Percentiles rank a stretch among this genome's conserved stretches.
Conservation (phyloP, 2,888 invertebrate genomes). For the Asteroscopus sphinx region DNA sequence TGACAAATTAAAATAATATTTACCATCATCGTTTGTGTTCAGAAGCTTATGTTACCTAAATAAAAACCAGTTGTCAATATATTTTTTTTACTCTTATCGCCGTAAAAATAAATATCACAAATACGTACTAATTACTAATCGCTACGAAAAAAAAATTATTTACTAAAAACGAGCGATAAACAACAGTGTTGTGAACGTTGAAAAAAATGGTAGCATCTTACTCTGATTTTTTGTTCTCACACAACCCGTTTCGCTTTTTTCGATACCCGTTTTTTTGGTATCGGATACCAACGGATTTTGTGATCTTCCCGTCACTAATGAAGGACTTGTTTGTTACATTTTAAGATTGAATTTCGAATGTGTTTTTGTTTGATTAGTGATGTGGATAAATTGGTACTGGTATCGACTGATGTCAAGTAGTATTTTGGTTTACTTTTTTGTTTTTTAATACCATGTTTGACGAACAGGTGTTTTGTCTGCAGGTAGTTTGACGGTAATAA, state of each 20-base stretch:
- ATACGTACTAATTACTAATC: slow-evolving; percentile 31
- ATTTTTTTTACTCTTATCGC: slow-evolving; percentile 3
- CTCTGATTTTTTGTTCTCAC: slow-evolving; percentile 72
- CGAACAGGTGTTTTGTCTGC: slow-evolving; percentile 66
- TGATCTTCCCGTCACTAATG: slow-evolving; percentile 40
- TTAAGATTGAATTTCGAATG: slow-evolving; percentile 41
- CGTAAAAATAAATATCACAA: slow-evolving; percentile 34
- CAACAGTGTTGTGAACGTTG: slow-evolving; percentile 57
- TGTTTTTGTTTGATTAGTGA: slow-evolving; percentile 32
- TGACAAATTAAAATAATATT: neutral
- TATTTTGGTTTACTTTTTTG: slow-evolving; percentile 59
- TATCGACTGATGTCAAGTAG: slow-evolving; percentile 61
- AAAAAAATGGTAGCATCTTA: slow-evolving; percentile 67
- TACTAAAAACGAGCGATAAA: slow-evolving; percentile 63
- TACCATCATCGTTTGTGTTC: neutral
- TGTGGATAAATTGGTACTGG: slow-evolving; percentile 29
- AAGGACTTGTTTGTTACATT: slow-evolving; percentile 28
- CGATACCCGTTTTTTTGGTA: slow-evolving; percentile 55
- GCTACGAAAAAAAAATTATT: slow-evolving; percentile 48
- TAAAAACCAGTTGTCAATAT: neutral
- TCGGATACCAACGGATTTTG: slow-evolving; percentile 36
- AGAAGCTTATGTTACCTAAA: neutral
- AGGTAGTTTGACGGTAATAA: slow-evolving; percentile 52
- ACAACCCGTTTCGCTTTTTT: slow-evolving; percentile 70
- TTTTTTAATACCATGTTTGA: slow-evolving; percentile 54